Evolutionary conservation across 2,888 invertebrate species (phyloP).

Genomic region (Megaustenia siamemsis): DNA sequence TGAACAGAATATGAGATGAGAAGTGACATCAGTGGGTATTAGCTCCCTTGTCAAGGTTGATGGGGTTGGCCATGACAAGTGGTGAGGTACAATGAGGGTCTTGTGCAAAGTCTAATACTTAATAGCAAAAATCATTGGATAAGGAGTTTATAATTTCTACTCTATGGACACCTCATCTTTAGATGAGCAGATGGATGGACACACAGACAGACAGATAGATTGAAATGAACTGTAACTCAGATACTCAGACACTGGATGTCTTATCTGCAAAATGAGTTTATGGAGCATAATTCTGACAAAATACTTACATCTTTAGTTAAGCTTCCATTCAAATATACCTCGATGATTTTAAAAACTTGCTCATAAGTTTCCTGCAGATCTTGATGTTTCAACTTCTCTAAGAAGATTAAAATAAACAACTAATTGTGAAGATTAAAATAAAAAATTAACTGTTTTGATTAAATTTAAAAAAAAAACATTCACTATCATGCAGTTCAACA

Average conservation of each 20-base stretch:
- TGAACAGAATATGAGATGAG: too few relatives aligned
- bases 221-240: too few relatives aligned
- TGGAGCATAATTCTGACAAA: neutral
- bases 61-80: too few relatives aligned
- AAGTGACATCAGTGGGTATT: too few relatives aligned
- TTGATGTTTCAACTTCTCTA: constrained; percentile 19
- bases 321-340: neutral
- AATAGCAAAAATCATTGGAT: too few relatives aligned
- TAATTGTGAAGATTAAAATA: neutral
- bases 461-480: too few relatives aligned
- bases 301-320: constrained; percentile 10
- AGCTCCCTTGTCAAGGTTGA: too few relatives aligned
- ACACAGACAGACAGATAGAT: neutral
- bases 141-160: too few relatives aligned
- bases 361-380: neutral
- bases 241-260: neutral
- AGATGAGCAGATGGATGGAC: too few relatives aligned
- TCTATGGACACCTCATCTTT: neutral
- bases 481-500: too few relatives aligned
- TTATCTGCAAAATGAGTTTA: neutral
- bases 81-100: too few relatives aligned
- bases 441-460: neutral
- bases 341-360: neutral
- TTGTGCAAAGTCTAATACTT: too few relatives aligned
- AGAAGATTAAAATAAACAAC: neutral